These are phyloP conservation scores for Disparrhopalites patrizii DNA, from an alignment of 2,888 invertebrate species.

Conservation along the genomic window DNA sequence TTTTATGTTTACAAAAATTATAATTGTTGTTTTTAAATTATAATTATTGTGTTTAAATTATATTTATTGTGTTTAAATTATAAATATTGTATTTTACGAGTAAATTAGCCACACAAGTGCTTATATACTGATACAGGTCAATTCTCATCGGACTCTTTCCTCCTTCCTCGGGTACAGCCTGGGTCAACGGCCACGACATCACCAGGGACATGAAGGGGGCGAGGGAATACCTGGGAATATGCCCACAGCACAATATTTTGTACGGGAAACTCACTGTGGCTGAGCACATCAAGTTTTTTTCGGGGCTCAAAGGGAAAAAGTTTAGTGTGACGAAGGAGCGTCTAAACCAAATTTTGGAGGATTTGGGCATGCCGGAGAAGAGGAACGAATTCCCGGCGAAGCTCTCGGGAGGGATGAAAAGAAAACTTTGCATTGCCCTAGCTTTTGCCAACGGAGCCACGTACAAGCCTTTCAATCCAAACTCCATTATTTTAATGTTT, in stretches of 20 bases:
- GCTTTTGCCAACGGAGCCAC: constrained; percentile 75
- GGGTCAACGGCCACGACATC: constrained; percentile 60
- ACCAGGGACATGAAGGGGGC: constrained; percentile 59
- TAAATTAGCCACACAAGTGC: neutral
- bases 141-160: constrained; percentile 73
- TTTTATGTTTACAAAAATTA: neutral
- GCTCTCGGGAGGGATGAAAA: constrained; percentile 80
- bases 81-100: too few species aligned
- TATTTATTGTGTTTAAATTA: too few species aligned
- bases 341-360: constrained; percentile 60
- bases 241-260: constrained; percentile 82
- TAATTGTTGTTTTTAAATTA: neutral
- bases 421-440: constrained; percentile 83
- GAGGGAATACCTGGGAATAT: constrained; percentile 70
- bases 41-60: too few species aligned
- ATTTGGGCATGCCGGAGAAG: constrained; percentile 64
- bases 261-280: constrained; percentile 53
- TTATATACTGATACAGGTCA: constrained; percentile 56
- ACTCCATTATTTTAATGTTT: too few species aligned
- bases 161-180: constrained; percentile 71
- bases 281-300: constrained; percentile 9
- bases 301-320: constrained; percentile 51
- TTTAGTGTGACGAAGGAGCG: constrained; percentile 51
- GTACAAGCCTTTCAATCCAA: too few species aligned
- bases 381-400: constrained; percentile 59